Evolutionary conservation across 2,113 vertebrate species (phyloP).

Genomic region (Anseranas semipalmata): DNA sequence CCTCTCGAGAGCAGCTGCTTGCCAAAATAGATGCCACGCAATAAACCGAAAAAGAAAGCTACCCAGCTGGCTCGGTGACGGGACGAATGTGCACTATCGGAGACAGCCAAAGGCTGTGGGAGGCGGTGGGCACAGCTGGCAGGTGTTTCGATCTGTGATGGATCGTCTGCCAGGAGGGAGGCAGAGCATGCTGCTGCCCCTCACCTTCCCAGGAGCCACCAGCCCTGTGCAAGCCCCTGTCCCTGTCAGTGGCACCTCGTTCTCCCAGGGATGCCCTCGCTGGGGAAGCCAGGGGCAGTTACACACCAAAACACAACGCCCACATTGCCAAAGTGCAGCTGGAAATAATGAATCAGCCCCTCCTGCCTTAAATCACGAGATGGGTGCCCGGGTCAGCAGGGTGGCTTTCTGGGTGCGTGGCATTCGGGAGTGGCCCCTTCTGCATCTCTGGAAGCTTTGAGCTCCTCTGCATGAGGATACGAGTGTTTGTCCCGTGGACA

Average conservation of each 20-base stretch:
- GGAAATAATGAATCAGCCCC: background rate
- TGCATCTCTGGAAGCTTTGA: background rate
- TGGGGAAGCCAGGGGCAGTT: background rate
- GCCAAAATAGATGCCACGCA: background rate
- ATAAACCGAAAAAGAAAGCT: conserved; percentile 11
- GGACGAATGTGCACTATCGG: background rate
- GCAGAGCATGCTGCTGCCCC: background rate
- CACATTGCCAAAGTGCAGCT: background rate
- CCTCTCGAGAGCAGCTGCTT: background rate
- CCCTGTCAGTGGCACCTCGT: background rate
- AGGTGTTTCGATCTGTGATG: background rate
- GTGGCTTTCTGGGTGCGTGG: background rate
- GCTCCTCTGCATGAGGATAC: accelerated
- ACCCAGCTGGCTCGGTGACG: background rate
- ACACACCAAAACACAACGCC: background rate
- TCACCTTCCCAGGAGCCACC: background rate
- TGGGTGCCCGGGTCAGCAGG: background rate
- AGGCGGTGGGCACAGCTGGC: background rate
- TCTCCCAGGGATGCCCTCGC: background rate
- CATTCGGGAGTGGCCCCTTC: accelerated
- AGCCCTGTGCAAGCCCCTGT: background rate
- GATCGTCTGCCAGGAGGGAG: background rate
- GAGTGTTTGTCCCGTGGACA: no score
- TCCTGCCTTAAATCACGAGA: background rate
- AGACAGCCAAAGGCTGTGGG: background rate